Base-by-base conservation (phyloP, 2,113 vertebrate genomes). In the Pardalotus punctatus region DNA sequence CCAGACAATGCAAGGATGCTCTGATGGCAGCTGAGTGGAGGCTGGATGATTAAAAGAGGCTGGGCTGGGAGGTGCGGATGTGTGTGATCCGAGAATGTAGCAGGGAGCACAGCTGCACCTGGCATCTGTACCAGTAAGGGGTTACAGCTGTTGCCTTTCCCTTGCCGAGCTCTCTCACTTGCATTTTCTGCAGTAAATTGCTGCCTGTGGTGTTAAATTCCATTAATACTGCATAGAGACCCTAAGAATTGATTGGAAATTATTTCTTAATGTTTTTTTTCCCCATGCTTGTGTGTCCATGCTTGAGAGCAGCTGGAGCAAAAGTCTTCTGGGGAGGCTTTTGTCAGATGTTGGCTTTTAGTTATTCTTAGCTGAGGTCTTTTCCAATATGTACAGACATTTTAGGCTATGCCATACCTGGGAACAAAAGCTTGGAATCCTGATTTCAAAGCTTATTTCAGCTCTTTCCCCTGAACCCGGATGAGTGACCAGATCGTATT, bases 131-230 rank as follows among this genome's bases (percentile, higher is more conserved):
- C 62, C 90, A 93, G 31, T 82, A 73, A 94, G 82, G 94, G 70
- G 47, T 92, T 96, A 90, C 88, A 94, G 94, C 92, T 96, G 90
- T 85, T 91, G 66, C 40, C 36, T 97, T 90, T 72, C 57, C 81
- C 66, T 69, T 82, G 66, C 58, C 0, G 35, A 82, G 88, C 62
- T 80, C 74, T 65, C 43, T 80, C 66, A 20, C 74, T 80, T 80
- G 70, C 71, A 29, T 94, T 92, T 94, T 91, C 82, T n/a, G 5
- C 62, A 53, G 62, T 88, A 86, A 94, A 95, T 94, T 80, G 71
- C 81, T 90, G 79, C 72, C 86, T 86, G 76, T 88, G 83, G 60
- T 94, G 83, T 82, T 96, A 88, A 81, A 81, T 94, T 90, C 82
- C 83, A 86, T 81, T 90, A 94, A 81, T 92, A 83, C 85, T 65